These are phyloP conservation scores for Thinocorus orbignyianus DNA, from an alignment of 2,113 vertebrate species.

Conservation along the genomic window DNA sequence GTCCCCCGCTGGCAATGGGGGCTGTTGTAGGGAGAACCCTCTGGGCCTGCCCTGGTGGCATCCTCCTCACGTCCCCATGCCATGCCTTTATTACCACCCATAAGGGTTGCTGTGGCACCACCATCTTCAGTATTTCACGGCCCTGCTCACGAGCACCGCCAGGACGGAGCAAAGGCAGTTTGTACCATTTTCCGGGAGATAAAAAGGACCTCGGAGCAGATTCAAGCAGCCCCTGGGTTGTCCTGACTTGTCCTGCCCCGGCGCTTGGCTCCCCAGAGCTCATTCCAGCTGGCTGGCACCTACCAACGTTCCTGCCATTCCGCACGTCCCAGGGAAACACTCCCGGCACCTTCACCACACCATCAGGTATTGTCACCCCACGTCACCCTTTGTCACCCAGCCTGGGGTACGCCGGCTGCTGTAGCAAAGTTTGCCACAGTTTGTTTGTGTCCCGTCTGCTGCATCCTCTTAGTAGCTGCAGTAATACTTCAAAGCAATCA, in stretches of 20 bases:
- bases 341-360: accelerated
- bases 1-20: accelerated
- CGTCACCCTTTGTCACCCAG: background rate
- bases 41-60: no score
- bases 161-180: accelerated
- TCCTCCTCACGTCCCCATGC: background rate
- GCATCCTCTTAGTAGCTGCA: background rate
- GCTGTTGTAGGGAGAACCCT: accelerated
- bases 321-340: background rate
- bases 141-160: accelerated
- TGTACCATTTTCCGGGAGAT: background rate
- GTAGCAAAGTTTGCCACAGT: background rate
- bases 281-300: background rate
- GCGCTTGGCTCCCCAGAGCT: background rate
- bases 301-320: accelerated
- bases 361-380: background rate
- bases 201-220: background rate
- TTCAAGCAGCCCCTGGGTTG: background rate
- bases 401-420: accelerated
- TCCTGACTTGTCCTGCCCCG: background rate
- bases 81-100: accelerated
- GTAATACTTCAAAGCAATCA: background rate
- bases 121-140: background rate
- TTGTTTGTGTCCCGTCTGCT: accelerated
- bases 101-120: accelerated